phyloP scores from a whole-genome alignment of 2,888 invertebrate species.

The Tetropium fuscum region DNA sequence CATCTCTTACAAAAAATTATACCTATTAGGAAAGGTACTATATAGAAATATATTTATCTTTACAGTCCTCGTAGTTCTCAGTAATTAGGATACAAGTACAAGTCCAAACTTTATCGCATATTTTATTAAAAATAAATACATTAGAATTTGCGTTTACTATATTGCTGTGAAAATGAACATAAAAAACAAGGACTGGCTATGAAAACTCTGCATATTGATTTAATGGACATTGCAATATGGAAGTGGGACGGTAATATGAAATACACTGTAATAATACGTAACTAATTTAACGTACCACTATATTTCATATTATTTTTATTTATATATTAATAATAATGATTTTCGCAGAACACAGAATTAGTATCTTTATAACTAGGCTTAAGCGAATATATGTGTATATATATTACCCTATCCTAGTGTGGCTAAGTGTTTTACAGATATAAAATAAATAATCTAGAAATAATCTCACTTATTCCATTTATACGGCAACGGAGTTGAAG shows the following conservation, averaged over 20 bases:
- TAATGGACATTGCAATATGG: neutral
- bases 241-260: no score
- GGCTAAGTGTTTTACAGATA: no score
- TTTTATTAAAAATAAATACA: constrained; percentile 4
- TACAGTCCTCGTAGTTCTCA: constrained; percentile 33
- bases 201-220: neutral
- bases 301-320: no score
- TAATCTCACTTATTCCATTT: no score
- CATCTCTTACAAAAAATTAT: constrained; percentile 46
- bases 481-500: neutral
- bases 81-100: constrained; percentile 11
- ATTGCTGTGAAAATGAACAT: constrained; percentile 15
- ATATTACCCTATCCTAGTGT: no score
- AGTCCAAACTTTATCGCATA: constrained; percentile 11
- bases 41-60: constrained; percentile 37
- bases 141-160: neutral
- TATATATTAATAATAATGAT: neutral
- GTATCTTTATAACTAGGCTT: no score
- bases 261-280: no score
- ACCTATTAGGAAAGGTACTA: constrained; percentile 29
- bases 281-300: no score
- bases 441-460: no score
- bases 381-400: no score
- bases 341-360: no score
- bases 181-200: neutral